A percentile compares a stretch with the other conserved stretches of the same genome.
These are phyloP conservation scores for Cnemophilus loriae DNA, from an alignment of 2,113 vertebrate genomes.

Conservation along the genomic window DNA sequence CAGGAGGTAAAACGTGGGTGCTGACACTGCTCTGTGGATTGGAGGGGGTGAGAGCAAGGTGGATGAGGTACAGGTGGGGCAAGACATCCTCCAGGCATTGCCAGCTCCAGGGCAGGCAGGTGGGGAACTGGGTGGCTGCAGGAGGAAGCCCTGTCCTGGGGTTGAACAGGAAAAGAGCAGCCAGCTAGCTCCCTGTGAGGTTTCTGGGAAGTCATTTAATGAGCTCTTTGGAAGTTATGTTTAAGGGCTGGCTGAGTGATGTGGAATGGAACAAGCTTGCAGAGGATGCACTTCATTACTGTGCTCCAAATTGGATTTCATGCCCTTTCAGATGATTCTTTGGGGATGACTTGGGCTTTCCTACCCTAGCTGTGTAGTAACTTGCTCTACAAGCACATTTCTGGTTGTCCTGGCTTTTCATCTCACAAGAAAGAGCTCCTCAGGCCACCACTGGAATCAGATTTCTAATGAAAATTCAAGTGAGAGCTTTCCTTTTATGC, in stretches of 20 bases:
- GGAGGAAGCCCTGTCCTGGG: neutral
- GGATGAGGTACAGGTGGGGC: neutral
- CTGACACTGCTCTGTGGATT: neutral
- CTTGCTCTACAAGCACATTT: neutral
- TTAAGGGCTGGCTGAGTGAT: neutral
- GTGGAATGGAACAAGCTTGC: neutral
- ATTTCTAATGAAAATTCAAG: neutral
- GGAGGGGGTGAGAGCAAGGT: neutral
- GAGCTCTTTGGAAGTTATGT: neutral
- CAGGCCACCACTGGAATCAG: neutral
- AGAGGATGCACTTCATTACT: neutral
- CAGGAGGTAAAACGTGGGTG: rapidly evolving
- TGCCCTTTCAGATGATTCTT: neutral
- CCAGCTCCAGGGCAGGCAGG: neutral
- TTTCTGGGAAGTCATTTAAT: neutral
- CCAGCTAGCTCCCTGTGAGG: neutral
- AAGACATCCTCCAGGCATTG: neutral
- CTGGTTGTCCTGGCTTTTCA: neutral
- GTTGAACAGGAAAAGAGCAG: neutral
- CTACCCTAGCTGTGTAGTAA: neutral
- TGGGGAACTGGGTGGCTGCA: neutral
- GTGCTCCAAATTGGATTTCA: neutral
- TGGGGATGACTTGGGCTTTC: neutral
- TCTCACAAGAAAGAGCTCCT: neutral
- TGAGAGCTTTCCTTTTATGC: neutral